Conservation (phyloP, 2,113 vertebrate species). For the Copsychus sechellarum region DNA sequence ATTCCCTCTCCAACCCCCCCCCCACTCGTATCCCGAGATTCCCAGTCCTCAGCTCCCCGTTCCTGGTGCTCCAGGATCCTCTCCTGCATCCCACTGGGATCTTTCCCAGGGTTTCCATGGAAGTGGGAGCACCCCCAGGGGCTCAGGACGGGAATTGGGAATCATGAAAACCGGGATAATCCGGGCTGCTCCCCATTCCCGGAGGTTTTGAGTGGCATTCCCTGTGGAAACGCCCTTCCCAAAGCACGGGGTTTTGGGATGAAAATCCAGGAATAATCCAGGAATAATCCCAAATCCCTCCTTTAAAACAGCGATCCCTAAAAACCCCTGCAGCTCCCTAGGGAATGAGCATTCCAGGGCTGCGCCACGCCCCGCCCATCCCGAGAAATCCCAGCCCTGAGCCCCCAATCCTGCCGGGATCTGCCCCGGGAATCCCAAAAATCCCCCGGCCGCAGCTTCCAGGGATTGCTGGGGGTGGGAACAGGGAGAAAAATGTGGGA, state of each 20-base stretch:
- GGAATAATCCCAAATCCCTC: no score
- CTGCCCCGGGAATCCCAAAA: neutral
- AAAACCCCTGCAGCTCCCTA: neutral
- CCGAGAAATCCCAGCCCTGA: neutral
- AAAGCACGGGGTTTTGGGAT: neutral
- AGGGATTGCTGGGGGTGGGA: neutral
- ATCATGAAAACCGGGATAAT: neutral
- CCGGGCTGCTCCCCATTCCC: neutral
- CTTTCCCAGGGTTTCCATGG: rapidly evolving
- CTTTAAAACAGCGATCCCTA: no score
- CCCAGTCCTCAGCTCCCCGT: neutral
- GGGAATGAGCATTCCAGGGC: neutral
- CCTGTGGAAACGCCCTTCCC: neutral
- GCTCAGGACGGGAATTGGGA: neutral
- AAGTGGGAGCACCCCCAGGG: neutral
- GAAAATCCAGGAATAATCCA: no score
- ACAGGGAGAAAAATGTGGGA: neutral
- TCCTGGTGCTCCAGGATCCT: neutral
- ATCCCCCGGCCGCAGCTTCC: neutral
- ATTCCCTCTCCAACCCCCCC: neutral
- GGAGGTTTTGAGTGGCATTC: neutral
- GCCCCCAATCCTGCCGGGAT: neutral
- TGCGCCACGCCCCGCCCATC: neutral
- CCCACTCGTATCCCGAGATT: rapidly evolving
- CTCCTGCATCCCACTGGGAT: neutral